A percentile compares a stretch with the other conserved stretches of the same genome.
Conservation (phyloP, 1,140 invertebrate genomes). For the Hyles vespertilio region DNA sequence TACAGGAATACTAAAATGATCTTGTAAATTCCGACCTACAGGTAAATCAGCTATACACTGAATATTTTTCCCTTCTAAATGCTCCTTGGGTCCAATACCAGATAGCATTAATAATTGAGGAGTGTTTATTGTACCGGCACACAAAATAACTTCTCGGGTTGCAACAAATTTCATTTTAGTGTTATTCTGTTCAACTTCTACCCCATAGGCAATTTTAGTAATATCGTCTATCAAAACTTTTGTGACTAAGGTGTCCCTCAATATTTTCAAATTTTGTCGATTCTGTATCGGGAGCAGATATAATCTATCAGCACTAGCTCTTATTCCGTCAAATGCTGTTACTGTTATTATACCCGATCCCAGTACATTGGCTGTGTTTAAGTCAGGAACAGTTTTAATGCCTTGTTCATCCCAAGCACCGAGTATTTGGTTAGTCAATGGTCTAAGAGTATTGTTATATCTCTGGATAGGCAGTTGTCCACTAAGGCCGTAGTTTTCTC, state of each 20-base stretch:
- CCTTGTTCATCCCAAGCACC: slow-evolving; percentile 45
- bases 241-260: slow-evolving; percentile 77
- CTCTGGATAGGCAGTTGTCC: slow-evolving; percentile 35
- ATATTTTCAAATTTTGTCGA: slow-evolving; percentile 81
- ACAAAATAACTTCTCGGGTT: slow-evolving; percentile 73
- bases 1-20: slow-evolving; percentile 59
- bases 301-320: slow-evolving; percentile 76
- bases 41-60: slow-evolving; percentile 75
- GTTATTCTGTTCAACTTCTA: slow-evolving; percentile 44
- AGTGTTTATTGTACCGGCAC: slow-evolving; percentile 72
- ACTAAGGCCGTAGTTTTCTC: slow-evolving; percentile 26
- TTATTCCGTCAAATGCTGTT: slow-evolving; percentile 68
- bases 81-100: slow-evolving; percentile 56
- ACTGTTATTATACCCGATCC: slow-evolving; percentile 46
- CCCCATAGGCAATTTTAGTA: slow-evolving; percentile 37
- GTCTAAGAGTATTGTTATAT: slow-evolving; percentile 30
- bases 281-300: slow-evolving; percentile 74
- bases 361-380: slow-evolving; percentile 47
- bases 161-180: slow-evolving; percentile 41
- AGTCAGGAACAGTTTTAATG: slow-evolving; percentile 33
- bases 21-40: slow-evolving; percentile 83
- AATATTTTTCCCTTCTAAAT: slow-evolving; percentile 65
- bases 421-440: slow-evolving; percentile 47
- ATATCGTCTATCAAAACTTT: slow-evolving; percentile 48
- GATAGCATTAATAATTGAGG: slow-evolving; percentile 73